Conservation (phyloP, 2,797 vertebrate species). For the Loris lydekkerianus region DNA sequence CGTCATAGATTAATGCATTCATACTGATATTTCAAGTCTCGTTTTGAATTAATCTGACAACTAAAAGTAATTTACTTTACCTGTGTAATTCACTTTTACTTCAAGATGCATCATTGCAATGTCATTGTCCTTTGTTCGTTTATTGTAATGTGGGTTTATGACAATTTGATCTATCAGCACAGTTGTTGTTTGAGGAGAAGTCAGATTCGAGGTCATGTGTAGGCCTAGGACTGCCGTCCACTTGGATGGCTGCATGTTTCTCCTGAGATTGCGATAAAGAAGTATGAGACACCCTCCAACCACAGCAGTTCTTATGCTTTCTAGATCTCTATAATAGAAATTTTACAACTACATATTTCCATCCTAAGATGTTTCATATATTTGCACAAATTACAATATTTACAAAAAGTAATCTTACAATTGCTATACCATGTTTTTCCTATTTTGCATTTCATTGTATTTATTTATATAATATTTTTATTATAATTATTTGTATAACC, state of each 20-base stretch:
- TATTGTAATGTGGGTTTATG: constrained; percentile 92
- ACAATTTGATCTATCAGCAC: constrained; percentile 90
- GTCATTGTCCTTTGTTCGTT: constrained; percentile 92
- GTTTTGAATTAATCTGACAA: neutral
- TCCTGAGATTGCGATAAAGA: constrained; percentile 88
- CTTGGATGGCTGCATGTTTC: constrained; percentile 88
- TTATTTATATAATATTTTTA: neutral
- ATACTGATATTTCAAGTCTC: neutral
- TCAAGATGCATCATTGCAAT: constrained; percentile 95
- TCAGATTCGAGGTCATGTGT: constrained; percentile 86
- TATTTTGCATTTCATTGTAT: neutral
- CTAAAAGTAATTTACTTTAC: constrained; percentile 84
- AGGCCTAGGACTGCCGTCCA: constrained; percentile 93
- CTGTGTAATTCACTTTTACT: constrained; percentile 91
- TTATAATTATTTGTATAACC: neutral
- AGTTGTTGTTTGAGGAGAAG: constrained; percentile 85
- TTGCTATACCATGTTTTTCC: neutral
- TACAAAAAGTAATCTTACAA: neutral
- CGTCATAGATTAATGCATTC: neutral
- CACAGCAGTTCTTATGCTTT: neutral
- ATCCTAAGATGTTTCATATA: neutral
- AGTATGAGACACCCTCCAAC: neutral
- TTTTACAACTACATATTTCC: neutral
- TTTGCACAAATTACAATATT: neutral
- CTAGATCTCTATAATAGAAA: neutral